phyloP scores from a whole-genome alignment of 2,113 vertebrate genomes.

The Nothobranchius furzeri region DNA sequence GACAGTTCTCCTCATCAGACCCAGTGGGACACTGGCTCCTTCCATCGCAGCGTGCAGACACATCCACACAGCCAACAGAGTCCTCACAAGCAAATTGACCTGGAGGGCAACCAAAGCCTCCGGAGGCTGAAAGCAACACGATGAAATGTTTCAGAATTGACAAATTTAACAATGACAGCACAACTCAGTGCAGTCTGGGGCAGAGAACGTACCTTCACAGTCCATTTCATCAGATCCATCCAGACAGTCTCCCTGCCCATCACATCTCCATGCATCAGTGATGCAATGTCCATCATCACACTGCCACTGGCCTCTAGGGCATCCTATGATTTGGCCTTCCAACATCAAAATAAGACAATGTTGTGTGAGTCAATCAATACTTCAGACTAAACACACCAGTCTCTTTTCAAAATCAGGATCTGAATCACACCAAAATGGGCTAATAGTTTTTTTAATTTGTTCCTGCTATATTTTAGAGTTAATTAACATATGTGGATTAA shows the following conservation, averaged over 20 bases:
- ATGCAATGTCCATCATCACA: constrained; percentile 88
- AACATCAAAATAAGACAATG: not conserved
- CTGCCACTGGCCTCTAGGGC: constrained; percentile 79
- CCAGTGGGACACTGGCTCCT: constrained; percentile 79
- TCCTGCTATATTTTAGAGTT: too few species aligned
- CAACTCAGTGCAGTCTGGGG: too few species aligned
- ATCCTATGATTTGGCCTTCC: constrained; percentile 52
- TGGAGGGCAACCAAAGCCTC: constrained; percentile 66
- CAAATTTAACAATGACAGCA: too few species aligned
- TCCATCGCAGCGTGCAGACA: constrained; percentile 80
- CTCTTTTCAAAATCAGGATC: too few species aligned
- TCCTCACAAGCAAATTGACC: constrained; percentile 80
- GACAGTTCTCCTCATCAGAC: constrained; percentile 81
- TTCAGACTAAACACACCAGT: too few species aligned
- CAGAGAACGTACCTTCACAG: constrained; percentile 75
- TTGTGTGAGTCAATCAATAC: too few species aligned
- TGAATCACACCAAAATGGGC: too few species aligned
- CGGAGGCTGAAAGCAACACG: not conserved
- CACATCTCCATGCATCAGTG: constrained; percentile 81
- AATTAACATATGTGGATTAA: too few species aligned
- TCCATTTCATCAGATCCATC: constrained; percentile 90
- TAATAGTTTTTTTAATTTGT: too few species aligned
- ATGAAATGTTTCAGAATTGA: not conserved
- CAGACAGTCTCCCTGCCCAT: constrained; percentile 84
- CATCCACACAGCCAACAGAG: constrained; percentile 74